Conservation (phyloP, 2,113 vertebrate genomes). For the Cyprinodon variegatus region DNA sequence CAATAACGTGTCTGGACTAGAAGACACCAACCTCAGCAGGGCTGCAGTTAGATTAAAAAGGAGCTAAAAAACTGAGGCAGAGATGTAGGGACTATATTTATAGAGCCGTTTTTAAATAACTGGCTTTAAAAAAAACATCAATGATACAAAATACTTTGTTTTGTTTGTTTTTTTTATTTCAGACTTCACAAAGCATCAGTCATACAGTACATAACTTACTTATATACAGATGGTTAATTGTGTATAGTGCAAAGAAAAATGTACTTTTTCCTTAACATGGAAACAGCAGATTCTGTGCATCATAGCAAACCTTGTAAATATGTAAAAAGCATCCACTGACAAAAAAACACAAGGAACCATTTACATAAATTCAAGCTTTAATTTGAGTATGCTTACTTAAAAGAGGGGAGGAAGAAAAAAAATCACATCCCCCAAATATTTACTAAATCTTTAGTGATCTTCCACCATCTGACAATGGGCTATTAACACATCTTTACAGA, state of each 20-base stretch:
- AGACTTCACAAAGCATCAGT: neutral
- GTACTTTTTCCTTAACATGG: neutral
- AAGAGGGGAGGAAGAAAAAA: neutral
- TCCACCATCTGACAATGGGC: neutral
- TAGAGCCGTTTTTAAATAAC: neutral
- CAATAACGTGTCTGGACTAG: conserved; percentile 5
- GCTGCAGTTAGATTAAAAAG: neutral
- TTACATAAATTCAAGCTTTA: neutral
- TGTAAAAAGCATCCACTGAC: neutral
- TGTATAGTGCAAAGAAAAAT: conserved; percentile 5
- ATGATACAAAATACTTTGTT: too few species aligned
- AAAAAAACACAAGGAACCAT: too few species aligned
- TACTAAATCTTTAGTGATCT: neutral
- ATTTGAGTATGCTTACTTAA: neutral
- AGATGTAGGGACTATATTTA: neutral
- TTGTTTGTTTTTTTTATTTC: conserved; percentile 2
- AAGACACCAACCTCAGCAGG: conserved; percentile 4
- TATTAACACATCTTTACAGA: neutral
- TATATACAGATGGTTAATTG: neutral
- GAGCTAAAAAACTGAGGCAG: neutral
- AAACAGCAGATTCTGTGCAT: neutral
- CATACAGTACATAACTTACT: neutral
- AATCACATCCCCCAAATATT: too few species aligned
- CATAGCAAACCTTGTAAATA: neutral
- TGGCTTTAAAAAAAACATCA: neutral